Evolutionary conservation across 2,113 vertebrate genomes (phyloP), one percentile per base, ranked within the genome.

Genomic region (Origma solitaria): DNA sequence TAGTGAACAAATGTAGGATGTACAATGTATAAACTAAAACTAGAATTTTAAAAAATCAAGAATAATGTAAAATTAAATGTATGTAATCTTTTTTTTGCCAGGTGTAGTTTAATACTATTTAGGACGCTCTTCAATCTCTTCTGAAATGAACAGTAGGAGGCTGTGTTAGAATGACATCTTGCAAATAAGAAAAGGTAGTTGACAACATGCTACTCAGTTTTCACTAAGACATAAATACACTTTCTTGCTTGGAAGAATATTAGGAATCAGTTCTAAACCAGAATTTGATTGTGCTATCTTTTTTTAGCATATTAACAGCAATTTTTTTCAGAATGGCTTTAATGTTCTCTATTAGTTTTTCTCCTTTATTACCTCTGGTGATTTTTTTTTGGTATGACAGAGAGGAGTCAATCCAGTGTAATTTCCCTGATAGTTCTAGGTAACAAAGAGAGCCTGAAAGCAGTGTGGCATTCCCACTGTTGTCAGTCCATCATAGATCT

Each of bases 401-500:
- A 4, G 61, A 62, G 33, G 7, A 85, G 23, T 44, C 51, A 76
- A 19, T 56, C 20, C 40, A 75, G 9, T 56, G 21, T 66, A 16
- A 37, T 68, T 93, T 65, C 15, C 14, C 47, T 57, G 18, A 33
- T 23, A 49, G 30, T 3, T 58, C 76, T 88, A 28, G 11, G n/a
- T 49, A 66, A 42, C 42, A 90, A 69, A 50, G 28, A 47, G 11
- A 60, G 16, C 3, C 3, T 37, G 31, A 53, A 45, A 50, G 15
- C 14, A 10, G 13, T 9, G n/a, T 56, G 58, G 24, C 24, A 28
- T 44, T 81, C 12, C n/a, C 45, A 8, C 19, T 4, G 31, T 35
- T 35, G 19, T 40, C 0, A 0, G 17, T 56, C 10, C 57, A 20
- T 0, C 0, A 8, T 8, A 2, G 37, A 75, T 30, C 31, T 33